These are phyloP conservation scores for Chloroclystis v-ata DNA, from an alignment of 2,888 invertebrate genomes.

Conservation along the genomic window DNA sequence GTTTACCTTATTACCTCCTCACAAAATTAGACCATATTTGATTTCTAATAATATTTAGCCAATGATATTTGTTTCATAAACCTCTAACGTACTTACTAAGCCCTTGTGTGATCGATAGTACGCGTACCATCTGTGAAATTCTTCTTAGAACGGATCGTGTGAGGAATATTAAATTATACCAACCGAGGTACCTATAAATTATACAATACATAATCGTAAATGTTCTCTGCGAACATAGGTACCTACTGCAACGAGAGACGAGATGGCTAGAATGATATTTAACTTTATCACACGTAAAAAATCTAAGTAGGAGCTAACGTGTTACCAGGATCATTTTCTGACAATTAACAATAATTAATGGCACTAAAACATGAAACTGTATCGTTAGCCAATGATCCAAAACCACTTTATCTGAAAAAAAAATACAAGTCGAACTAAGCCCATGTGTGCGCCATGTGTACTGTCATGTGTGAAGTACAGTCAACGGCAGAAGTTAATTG, in stretches of 20 bases:
- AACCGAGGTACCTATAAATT: no score
- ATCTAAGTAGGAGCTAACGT: background rate
- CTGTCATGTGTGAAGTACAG: conserved; percentile 28
- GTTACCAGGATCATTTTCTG: background rate
- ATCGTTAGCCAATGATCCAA: conserved; percentile 5
- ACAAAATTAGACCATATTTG: no score
- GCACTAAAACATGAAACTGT: background rate
- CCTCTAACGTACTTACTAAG: no score
- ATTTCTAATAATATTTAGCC: no score
- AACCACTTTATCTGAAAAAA: conserved; percentile 5
- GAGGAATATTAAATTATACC: conserved; percentile 10
- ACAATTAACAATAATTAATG: background rate
- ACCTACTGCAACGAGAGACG: background rate
- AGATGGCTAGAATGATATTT: no score
- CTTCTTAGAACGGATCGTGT: conserved; percentile 14
- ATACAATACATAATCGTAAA: no score
- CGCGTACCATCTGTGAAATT: conserved; percentile 10
- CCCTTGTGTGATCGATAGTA: conserved; percentile 8
- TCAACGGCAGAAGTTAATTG: conserved; percentile 36
- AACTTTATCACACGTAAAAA: no score
- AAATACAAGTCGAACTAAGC: conserved; percentile 22
- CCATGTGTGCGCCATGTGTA: conserved; percentile 51
- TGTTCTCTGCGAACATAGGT: no score
- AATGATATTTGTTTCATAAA: no score
- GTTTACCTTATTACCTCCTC: no score